Evolutionary conservation across 2,113 vertebrate genomes (phyloP), one percentile per base, ranked within the genome.

Genomic region (Protobothrops mucrosquamatus): DNA sequence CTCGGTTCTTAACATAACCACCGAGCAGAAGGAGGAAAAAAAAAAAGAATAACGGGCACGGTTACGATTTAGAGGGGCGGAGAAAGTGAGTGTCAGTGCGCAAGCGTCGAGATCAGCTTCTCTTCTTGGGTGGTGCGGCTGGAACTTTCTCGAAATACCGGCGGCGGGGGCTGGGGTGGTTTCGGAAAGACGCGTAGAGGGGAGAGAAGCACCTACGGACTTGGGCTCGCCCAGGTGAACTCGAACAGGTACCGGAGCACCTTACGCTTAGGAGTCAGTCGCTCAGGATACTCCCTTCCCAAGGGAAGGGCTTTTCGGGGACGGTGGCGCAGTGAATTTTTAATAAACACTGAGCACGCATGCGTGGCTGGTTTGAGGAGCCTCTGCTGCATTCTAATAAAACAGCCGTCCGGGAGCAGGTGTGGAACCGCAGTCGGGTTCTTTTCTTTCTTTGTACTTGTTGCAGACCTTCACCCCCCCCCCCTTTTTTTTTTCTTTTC

Each of bases 81-180:
- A 74, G 55, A 57, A 43, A 89, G 43, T 34, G 12, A 74, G 55
- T 4, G 12, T 29, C 6, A 85, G 0, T 0, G 96, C 94, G 95
- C 97, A 93, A 5, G 93, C 96, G 95, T 89, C 0, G 0, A 7
- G 46, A 69, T 24, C 10, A 15, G n/a, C 43, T 34, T 1, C 15
- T 61, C 12, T 8, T 7, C 22, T 87, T 26, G 39, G 94, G 92
- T 15, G 74, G 92, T 46, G 95, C 91, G 59, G 14, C 92, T 97
- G 93, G 96, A 97, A 97, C 92, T 34, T 97, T 97, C 96, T 97
- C 96, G 97, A 97, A 98, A 96, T 95, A 96, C 95, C 89, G 89
- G 94, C 93, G 69, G 26, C 89, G 92, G 93, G 64, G 64, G 9
- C 4, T 5, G 39, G 64, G 52, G 54, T 7, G 39, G 23, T 29